Conservation (phyloP, 2,797 vertebrate genomes). For the Nyctibius grandis region DNA sequence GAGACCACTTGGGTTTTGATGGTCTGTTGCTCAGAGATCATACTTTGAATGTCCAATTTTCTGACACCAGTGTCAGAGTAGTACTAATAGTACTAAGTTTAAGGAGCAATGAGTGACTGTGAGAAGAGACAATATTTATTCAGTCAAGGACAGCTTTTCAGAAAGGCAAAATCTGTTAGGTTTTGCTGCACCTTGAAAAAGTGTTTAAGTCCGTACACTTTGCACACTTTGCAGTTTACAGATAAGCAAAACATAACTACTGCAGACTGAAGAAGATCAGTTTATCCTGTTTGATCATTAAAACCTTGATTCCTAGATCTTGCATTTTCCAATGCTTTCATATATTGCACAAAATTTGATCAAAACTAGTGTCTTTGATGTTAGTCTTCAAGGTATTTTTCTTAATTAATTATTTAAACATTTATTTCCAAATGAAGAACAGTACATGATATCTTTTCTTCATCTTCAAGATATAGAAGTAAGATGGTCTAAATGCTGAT, state of each 20-base stretch:
- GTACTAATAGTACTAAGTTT: background rate
- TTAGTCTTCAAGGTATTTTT: background rate
- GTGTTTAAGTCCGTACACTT: background rate
- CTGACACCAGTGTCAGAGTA: background rate
- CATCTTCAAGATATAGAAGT: background rate
- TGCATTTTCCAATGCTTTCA: background rate
- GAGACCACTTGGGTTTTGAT: background rate
- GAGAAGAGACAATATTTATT: background rate
- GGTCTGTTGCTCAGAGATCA: background rate
- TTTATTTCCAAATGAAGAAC: background rate
- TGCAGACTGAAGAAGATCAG: background rate
- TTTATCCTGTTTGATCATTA: background rate
- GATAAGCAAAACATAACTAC: background rate
- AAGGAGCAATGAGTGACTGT: background rate
- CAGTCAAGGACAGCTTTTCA: background rate
- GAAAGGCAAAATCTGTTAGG: background rate
- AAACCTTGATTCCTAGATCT: background rate
- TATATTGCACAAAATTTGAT: background rate
- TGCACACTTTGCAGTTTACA: background rate
- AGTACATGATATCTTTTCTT: background rate
- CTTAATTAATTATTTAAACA: background rate
- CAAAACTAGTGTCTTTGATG: background rate
- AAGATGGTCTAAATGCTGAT: background rate
- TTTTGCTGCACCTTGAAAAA: background rate
- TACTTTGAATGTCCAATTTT: background rate